Evolutionary conservation across 2,113 vertebrate species (phyloP).

Genomic region (Paradoxurus hermaphroditus): DNA sequence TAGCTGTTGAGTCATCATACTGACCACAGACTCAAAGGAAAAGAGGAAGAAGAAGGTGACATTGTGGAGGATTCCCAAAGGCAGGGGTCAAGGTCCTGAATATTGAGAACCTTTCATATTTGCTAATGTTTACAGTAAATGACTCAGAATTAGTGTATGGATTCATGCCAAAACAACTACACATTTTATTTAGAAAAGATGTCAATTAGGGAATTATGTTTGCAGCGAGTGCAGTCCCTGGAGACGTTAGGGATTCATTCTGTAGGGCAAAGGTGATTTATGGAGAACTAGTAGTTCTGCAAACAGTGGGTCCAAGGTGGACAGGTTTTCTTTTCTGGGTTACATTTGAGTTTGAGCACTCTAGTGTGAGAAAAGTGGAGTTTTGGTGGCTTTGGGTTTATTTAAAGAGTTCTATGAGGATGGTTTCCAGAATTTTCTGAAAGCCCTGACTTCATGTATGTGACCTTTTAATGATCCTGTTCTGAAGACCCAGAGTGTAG

Average conservation of each 20-base stretch:
- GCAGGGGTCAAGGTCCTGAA: neutral
- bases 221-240: neutral
- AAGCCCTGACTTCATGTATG: neutral
- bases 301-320: neutral
- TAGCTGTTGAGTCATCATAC: neutral
- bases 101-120: neutral
- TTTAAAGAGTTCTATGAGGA: neutral
- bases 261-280: neutral
- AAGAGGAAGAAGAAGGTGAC: neutral
- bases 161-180: neutral
- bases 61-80: neutral
- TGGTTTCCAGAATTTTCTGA: neutral
- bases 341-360: neutral
- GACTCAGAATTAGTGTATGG: neutral
- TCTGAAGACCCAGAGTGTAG: neutral
- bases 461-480: neutral
- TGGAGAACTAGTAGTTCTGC: neutral
- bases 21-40: neutral
- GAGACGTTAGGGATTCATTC: neutral
- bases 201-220: neutral
- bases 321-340: neutral
- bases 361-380: neutral
- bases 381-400: neutral
- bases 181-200: neutral
- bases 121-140: neutral